Base-by-base conservation (phyloP, 2,113 vertebrate genomes). In the Nannobrachium achirus region DNA sequence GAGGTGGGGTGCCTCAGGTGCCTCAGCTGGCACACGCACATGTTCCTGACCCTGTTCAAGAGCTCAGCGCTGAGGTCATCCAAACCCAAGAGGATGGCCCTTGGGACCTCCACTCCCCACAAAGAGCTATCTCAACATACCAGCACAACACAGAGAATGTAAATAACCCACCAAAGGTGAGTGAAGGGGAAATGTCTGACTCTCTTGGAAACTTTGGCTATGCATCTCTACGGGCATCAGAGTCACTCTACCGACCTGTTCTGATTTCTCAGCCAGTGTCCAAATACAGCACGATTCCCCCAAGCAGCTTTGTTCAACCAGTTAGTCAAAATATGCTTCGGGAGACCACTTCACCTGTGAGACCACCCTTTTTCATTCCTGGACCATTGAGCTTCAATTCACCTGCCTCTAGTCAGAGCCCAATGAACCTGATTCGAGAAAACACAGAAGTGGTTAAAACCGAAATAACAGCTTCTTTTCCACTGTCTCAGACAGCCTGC, bases 101-200 rank as follows among this genome's bases (percentile, higher is more conserved):
- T 0, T 71, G 93, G 14, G 79, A 90, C 61, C 90, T 87, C 73
- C 90, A 70, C 82, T 81, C 65, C 44, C 63, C 75, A 8, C 82
- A 59, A 59, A 75, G 56, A 7, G 75, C 67, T 72, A 79, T 85
- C 59, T 79, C 80, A 0, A 79, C 71, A 33, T 25, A 72, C 62
- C 88, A 92, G 5, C 86, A 90, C 8, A 76, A 92, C 18, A 96
- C 91, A 0, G 98, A 98, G 85, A 99, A 99, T 72, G 89, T 99
- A 16, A 97, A 99, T 83, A 98, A 98, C 80, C 98, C 97, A 69
- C 98, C 97, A 56, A 93, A 95, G 86, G 88, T 95, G 86, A 94
- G 94, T 63, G 94, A 95, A 48, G 92, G 91, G 13, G 93, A 93
- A 61, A 82, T 89, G 1, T 73, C 89, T 8, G 91, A 89, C 25